Percentiles rank a stretch among this genome's conserved stretches.
phyloP scores from a whole-genome alignment of 1,140 invertebrate genomes.

The Dendroctonus ponderosae region DNA sequence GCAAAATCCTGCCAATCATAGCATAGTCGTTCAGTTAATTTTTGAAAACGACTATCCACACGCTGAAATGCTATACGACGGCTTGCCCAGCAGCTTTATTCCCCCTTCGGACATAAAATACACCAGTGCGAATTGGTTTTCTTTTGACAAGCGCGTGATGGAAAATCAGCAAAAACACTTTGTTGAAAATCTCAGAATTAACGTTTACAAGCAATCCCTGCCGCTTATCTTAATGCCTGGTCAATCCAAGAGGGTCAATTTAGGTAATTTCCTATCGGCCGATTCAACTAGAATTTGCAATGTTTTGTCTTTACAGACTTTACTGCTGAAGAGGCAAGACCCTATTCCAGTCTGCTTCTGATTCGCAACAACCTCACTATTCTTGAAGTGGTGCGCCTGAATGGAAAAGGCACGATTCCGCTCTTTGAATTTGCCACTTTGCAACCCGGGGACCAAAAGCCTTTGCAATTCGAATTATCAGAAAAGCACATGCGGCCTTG shows the following conservation, averaged over 20 bases:
- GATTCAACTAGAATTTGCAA: neutral
- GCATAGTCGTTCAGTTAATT: constrained; percentile 62
- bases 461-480: constrained; percentile 80
- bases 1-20: constrained; percentile 62
- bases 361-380: constrained; percentile 90
- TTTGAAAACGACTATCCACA: constrained; percentile 61
- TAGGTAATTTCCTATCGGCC: constrained; percentile 9
- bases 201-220: constrained; percentile 37
- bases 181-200: constrained; percentile 33
- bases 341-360: constrained; percentile 52
- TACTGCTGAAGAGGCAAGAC: constrained; percentile 45
- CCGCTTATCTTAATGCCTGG: constrained; percentile 52
- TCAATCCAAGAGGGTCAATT: constrained; percentile 44
- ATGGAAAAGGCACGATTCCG: constrained; percentile 79
- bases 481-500: constrained; percentile 83
- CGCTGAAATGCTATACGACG: constrained; percentile 54
- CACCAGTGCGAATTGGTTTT: constrained; percentile 39
- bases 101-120: constrained; percentile 24
- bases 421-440: constrained; percentile 90
- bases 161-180: constrained; percentile 35
- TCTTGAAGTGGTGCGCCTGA: constrained; percentile 79
- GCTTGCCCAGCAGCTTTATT: constrained; percentile 50
- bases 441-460: constrained; percentile 70
- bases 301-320: constrained; percentile 38
- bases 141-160: constrained; percentile 35